Conservation (phyloP, 2,113 vertebrate genomes). For the Xiphophorus couchianus region DNA sequence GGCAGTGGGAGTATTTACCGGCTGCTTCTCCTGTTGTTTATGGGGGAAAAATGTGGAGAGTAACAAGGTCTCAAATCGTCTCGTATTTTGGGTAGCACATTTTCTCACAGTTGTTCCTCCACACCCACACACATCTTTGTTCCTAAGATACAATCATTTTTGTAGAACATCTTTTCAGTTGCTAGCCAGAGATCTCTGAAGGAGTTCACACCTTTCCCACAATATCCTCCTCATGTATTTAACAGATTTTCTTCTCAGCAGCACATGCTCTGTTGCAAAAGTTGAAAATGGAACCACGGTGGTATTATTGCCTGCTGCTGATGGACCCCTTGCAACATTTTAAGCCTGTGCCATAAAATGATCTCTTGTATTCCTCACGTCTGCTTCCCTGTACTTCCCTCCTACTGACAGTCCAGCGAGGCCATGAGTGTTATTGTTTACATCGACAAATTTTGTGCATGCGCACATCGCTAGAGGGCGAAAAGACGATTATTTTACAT, state of each 20-base stretch:
- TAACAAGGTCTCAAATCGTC: conserved; percentile 23
- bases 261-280: conserved; percentile 35
- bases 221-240: conserved; percentile 39
- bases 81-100: conserved; percentile 64
- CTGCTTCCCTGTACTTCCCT: too few relatives aligned
- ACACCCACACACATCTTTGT: conserved; percentile 53
- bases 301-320: neutral
- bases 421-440: too few relatives aligned
- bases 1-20: conserved; percentile 13
- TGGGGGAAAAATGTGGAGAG: conserved; percentile 14
- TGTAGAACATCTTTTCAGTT: conserved; percentile 37
- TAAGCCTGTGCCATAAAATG: too few relatives aligned
- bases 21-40: conserved; percentile 34
- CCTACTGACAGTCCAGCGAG: too few relatives aligned
- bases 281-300: neutral
- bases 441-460: too few relatives aligned
- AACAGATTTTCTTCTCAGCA: conserved; percentile 43
- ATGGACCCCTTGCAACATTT: too few relatives aligned
- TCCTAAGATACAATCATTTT: conserved; percentile 37
- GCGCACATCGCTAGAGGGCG: too few relatives aligned
- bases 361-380: too few relatives aligned
- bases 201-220: conserved; percentile 43
- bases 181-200: conserved; percentile 23
- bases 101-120: conserved; percentile 58
- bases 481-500: too few relatives aligned